Evolutionary conservation across 2,113 vertebrate species (phyloP).

Genomic region (Paramisgurnus dabryanus): DNA sequence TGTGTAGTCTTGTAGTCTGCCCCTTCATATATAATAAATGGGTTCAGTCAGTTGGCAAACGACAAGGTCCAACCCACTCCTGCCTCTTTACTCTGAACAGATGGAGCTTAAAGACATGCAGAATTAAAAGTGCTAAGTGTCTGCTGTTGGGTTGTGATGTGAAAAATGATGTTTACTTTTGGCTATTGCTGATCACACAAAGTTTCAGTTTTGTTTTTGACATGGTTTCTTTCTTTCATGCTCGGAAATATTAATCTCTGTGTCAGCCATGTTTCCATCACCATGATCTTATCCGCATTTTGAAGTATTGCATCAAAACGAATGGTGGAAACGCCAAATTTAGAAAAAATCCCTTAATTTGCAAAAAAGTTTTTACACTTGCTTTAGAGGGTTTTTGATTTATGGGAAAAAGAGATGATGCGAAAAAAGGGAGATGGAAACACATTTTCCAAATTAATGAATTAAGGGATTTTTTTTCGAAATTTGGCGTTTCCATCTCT

Average conservation of each 20-base stretch:
- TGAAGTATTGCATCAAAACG: too few species aligned
- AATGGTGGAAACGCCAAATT: too few species aligned
- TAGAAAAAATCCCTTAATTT: too few species aligned
- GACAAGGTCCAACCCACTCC: constrained; percentile 34
- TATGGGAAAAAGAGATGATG: too few species aligned
- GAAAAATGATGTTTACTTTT: not conserved
- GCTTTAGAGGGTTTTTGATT: too few species aligned
- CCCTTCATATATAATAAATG: constrained; percentile 49
- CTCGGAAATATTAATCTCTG: constrained; percentile 21
- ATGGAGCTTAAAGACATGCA: constrained; percentile 37
- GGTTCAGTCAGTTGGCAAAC: constrained; percentile 40
- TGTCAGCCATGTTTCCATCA: not conserved
- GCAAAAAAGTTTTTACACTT: too few species aligned
- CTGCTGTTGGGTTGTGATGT: not conserved
- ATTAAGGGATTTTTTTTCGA: too few species aligned
- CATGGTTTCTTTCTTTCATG: constrained; percentile 22
- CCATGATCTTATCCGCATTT: too few species aligned
- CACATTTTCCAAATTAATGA: too few species aligned
- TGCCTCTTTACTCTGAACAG: constrained; percentile 27
- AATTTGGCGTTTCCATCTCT: too few species aligned
- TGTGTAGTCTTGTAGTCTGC: not conserved
- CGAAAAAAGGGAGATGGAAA: too few species aligned
- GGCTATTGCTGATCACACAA: constrained; percentile 13
- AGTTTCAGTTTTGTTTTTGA: constrained; percentile 6
- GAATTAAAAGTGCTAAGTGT: not conserved